Base-by-base conservation (phyloP, 2,888 invertebrate genomes). In the Philereme vetulata region DNA sequence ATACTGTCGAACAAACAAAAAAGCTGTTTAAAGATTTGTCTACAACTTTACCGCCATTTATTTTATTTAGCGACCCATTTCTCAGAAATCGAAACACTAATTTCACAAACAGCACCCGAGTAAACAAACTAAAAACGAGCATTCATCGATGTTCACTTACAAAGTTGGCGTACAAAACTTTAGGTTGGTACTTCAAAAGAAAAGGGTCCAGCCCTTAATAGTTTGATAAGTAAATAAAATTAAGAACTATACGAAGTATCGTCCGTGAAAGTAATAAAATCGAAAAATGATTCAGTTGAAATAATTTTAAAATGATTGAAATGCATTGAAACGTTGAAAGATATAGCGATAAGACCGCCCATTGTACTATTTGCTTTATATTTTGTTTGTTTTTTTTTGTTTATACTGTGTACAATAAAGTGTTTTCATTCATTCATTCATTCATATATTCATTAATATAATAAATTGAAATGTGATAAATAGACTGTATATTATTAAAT, bases 141-240 rank as follows among this genome's bases (percentile, higher is more conserved):
- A 1, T 44, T 56, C 42, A 60, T 60, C 38, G 60, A 60, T 53
- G 59, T 51, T 53, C 56, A 8, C 46, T 50, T n/a, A 45, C 21
- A 52, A 57, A 46, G n/a, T 46, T 34, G 33, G 52, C 51, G 36
- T 51, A 46, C 51, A 52, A 55, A 55, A 46, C 33, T n/a, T 10
- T 42, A 55, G 34, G 21, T 38, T 8, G 5, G 47, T 6, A 56
- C 40, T 56, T 51, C 49, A 51, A 56, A 59, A 56, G 59, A 59
- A 64, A 60, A 60, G 36, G 60, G 60, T 57, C 57, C 6, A 60
- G 52, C 45, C 51, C 56, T 51, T 60, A 57, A 50, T 44, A 51
- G 51, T 52, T 56, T 10, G 11, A 33, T 33, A 49, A 48, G 55
- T 52, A 55, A 55, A 57, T 56, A 38, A 45, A 46, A 51, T 36